Percentiles rank a stretch among this genome's conserved stretches.
Evolutionary conservation across 2,797 vertebrate species (phyloP).

Genomic region (Ctenosaura bakeri): DNA sequence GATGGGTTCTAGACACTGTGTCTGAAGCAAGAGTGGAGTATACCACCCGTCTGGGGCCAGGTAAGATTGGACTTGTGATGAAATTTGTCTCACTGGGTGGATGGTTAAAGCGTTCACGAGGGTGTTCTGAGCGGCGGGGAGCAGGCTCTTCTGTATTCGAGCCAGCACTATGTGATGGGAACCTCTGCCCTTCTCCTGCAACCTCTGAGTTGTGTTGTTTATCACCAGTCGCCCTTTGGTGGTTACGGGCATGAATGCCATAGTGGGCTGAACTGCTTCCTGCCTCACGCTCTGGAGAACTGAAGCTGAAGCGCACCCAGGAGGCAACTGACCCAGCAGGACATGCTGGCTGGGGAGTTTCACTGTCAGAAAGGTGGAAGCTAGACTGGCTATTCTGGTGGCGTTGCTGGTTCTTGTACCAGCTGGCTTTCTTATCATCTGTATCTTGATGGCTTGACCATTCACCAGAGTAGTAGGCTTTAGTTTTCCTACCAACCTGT

Average conservation of each 20-base stretch:
- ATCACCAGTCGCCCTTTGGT: constrained; percentile 30
- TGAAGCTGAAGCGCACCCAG: constrained; percentile 33
- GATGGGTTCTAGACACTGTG: not conserved
- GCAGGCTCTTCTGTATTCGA: not conserved
- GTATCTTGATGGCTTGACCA: constrained; percentile 48
- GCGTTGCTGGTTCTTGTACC: constrained; percentile 42
- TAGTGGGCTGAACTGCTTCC: constrained; percentile 10
- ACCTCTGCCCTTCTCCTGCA: not conserved
- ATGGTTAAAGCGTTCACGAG: not conserved
- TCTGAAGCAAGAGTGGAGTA: constrained; percentile 18
- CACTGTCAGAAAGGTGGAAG: constrained; percentile 51
- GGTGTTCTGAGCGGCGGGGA: not conserved
- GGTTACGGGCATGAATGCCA: not conserved
- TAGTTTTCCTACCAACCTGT: constrained; percentile 31
- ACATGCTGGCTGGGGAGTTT: constrained; percentile 52
- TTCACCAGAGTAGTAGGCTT: constrained; percentile 31
- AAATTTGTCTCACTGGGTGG: not conserved
- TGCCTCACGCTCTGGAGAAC: constrained; percentile 12
- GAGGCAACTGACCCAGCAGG: not conserved
- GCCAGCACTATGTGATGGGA: not conserved
- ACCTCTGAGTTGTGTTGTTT: not conserved
- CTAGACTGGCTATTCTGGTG: constrained; percentile 56
- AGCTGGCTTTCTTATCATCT: constrained; percentile 55
- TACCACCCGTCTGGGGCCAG: not conserved
- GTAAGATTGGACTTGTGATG: constrained; percentile 17